Base-by-base conservation (phyloP, 2,888 invertebrate genomes). In the Eristalinus aeneus region DNA sequence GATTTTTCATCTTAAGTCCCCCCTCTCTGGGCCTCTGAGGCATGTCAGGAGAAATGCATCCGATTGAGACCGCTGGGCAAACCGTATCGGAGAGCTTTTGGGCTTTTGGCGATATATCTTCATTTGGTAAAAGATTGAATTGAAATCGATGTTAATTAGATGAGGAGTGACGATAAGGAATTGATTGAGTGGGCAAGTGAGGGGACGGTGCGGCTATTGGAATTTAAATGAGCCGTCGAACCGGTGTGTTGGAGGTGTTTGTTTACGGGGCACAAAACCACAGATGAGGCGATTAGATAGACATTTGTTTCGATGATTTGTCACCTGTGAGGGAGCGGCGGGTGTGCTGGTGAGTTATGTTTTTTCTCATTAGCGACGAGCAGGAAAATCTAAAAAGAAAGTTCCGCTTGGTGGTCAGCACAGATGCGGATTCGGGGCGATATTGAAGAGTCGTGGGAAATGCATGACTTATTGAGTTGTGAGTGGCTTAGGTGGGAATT, bases 61-160 rank as follows among this genome's bases (percentile, higher is more conserved):
- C 8, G 65, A 63, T 76, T 69, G 56, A 63, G 69, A 67, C 16
- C 46, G 22, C 20, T 53, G 67, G 32, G 39, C 54, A 60, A 76
- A 76, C 36, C 61, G 61, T 56, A 63, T 54, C 67, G 53, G 36
- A 61, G 32, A 27, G 61, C 61, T 61, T 60, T 27, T 22, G 22
- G 71, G 73, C 85, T 81, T 82, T 86, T 82, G 61, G 61, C 77
- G 53, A 71, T 82, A 77, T 86, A 86, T 86, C 86, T 86, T 77
- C 69, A 86, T 82, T 86, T 72, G 68, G 39, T 23, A 61, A 69
- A 64, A 86, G 72, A 86, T 78, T 86, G 78, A 86, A 82, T 86
- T 77, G 81, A 54, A 81, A 77, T 77, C 81, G 85, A 81, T 77
- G 86, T 74, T 86, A 86, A 86, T 86, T 78, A 82, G 86, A 86